phyloP scores from a whole-genome alignment of 2,113 vertebrate species.

The Rhynchomys soricoides region DNA sequence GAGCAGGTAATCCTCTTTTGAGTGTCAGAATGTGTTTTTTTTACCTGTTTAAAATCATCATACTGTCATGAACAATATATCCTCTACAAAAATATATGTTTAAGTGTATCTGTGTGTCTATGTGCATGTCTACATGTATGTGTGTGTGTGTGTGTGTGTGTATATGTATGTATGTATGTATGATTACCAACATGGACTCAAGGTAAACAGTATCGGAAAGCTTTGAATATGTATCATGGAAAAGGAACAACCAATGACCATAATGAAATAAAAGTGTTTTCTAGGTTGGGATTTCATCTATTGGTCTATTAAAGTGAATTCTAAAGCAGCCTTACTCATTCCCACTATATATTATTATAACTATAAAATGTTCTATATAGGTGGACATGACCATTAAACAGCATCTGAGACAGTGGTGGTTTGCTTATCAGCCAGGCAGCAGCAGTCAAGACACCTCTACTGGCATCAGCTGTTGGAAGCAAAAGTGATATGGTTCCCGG shows the following conservation, averaged over 20 bases:
- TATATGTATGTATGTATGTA: neutral
- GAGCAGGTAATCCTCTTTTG: neutral
- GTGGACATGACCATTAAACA: slow-evolving; percentile 19
- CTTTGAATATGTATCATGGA: slow-evolving; percentile 16
- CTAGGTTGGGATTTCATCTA: neutral
- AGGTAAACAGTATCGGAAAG: neutral
- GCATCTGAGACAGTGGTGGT: slow-evolving; percentile 1
- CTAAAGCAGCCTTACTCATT: neutral
- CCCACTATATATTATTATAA: neutral
- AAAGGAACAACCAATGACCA: neutral
- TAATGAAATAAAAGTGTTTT: neutral
- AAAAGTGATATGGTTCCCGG: neutral
- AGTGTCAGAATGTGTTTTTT: neutral
- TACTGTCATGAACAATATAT: neutral
- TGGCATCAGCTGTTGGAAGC: neutral
- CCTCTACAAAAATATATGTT: no score
- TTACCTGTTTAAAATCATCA: neutral
- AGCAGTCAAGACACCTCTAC: slow-evolving; percentile 2
- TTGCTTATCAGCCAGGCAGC: slow-evolving; percentile 53
- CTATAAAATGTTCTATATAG: slow-evolving; percentile 15
- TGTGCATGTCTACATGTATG: no score
- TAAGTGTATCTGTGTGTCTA: no score
- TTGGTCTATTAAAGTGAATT: neutral
- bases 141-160: neutral
- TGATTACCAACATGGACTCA: neutral